phyloP scores from a whole-genome alignment of 1,140 invertebrate species.

The Drosophila fuyamai region DNA sequence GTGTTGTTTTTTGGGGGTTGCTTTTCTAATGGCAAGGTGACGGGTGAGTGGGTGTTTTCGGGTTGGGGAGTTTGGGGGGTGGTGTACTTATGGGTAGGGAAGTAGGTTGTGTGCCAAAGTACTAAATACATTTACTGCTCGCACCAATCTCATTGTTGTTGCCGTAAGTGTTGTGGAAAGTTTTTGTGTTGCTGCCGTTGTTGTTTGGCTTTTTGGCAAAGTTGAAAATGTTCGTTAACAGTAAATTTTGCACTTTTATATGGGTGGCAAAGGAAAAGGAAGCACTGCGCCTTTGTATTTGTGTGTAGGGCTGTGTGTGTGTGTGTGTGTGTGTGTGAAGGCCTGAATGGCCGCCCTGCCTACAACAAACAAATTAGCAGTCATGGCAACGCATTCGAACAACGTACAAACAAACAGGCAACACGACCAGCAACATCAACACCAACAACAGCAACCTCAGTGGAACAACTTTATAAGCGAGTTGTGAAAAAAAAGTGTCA shows the following conservation, averaged over 20 bases:
- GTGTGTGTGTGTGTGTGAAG: constrained; percentile 1
- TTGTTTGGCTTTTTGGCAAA: constrained; percentile 83
- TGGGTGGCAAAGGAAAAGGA: constrained; percentile 20
- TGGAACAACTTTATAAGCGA: constrained; percentile 75
- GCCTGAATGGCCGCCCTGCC: constrained; percentile 72
- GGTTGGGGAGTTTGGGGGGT: too few relatives aligned
- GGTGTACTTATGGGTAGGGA: too few relatives aligned
- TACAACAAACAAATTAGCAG: constrained; percentile 81
- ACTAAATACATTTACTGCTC: constrained; percentile 74
- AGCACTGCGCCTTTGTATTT: constrained; percentile 3
- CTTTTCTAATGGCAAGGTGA: constrained; percentile 71
- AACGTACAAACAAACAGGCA: constrained; percentile 62
- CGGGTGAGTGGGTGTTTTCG: constrained; percentile 18
- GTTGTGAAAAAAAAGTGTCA: constrained; percentile 66
- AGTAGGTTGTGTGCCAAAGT: constrained; percentile 46
- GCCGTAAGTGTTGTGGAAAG: constrained; percentile 78
- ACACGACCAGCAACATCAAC: constrained; percentile 48
- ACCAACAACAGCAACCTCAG: constrained; percentile 48
- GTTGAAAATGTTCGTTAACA: constrained; percentile 81
- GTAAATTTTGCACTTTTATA: constrained; percentile 76
- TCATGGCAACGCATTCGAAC: constrained; percentile 69
- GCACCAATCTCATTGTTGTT: constrained; percentile 66
- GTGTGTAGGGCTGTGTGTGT: background rate
- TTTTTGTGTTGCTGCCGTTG: constrained; percentile 80
- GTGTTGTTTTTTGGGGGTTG: constrained; percentile 58